phyloP scores from a whole-genome alignment of 2,113 vertebrate species.

The Osmerus mordax region DNA sequence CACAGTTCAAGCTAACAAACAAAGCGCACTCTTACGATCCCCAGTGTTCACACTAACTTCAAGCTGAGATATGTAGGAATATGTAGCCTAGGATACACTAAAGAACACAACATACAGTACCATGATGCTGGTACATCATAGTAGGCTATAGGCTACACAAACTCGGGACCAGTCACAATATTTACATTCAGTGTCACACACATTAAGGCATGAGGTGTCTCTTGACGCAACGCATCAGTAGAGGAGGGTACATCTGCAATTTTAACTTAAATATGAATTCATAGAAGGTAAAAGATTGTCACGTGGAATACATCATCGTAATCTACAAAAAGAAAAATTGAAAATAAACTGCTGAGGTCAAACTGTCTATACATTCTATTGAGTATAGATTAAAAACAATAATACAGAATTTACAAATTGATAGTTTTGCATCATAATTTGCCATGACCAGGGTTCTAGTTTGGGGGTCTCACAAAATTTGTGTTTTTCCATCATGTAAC shows the following conservation, averaged over 20 bases:
- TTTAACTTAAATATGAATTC: constrained; percentile 52
- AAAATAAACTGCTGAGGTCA: no score
- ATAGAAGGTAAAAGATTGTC: constrained; percentile 18
- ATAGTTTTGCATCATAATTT: no score
- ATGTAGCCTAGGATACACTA: constrained; percentile 45
- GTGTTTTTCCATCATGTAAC: no score
- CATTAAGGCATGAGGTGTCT: constrained; percentile 77
- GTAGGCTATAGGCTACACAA: constrained; percentile 43
- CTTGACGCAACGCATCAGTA: constrained; percentile 54
- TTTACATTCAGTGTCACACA: constrained; percentile 60
- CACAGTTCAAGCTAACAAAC: constrained; percentile 31
- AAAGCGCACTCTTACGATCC: constrained; percentile 26
- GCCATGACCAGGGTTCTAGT: no score
- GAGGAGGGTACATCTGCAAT: constrained; percentile 37
- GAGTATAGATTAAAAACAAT: no score
- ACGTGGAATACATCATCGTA: background rate
- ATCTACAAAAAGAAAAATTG: no score
- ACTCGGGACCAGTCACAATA: constrained; percentile 55
- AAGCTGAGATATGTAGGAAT: constrained; percentile 47
- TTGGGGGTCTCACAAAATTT: no score
- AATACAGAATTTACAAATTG: no score
- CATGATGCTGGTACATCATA: constrained; percentile 40
- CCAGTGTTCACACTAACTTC: constrained; percentile 33
- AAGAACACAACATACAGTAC: constrained; percentile 50
- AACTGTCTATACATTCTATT: no score